Conservation (phyloP, 2,113 vertebrate species). For the Neogale vison region DNA sequence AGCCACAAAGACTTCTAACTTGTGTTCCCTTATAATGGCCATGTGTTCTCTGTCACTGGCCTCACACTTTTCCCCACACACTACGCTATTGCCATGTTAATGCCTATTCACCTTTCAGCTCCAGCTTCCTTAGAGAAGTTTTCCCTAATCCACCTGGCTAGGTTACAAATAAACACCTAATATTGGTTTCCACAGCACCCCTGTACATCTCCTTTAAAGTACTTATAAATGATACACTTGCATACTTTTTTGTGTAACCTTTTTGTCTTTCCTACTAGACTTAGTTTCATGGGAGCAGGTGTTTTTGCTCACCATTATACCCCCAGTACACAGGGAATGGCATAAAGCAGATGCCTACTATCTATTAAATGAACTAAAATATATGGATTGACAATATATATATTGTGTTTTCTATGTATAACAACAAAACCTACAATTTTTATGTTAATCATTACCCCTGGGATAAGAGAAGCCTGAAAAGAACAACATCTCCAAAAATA, state of each 20-base stretch:
- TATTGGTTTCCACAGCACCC: background rate
- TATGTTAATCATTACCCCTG: background rate
- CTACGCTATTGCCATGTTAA: background rate
- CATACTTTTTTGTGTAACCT: background rate
- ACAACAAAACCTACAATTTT: background rate
- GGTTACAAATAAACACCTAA: background rate
- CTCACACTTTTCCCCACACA: background rate
- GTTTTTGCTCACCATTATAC: background rate
- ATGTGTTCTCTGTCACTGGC: background rate
- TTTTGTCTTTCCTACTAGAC: background rate
- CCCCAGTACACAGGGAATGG: background rate
- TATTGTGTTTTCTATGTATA: background rate
- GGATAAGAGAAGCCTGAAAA: background rate
- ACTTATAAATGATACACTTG: background rate
- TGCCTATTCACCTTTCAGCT: background rate
- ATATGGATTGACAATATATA: background rate
- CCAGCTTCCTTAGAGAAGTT: background rate
- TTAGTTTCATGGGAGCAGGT: background rate
- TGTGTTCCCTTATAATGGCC: background rate
- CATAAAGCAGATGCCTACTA: background rate
- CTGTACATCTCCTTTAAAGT: background rate
- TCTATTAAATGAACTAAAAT: background rate
- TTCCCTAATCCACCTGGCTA: background rate
- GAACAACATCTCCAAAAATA: background rate
- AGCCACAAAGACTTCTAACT: background rate